Base-by-base conservation (phyloP, 2,888 invertebrate genomes). In the Melinopterus prodromus region DNA sequence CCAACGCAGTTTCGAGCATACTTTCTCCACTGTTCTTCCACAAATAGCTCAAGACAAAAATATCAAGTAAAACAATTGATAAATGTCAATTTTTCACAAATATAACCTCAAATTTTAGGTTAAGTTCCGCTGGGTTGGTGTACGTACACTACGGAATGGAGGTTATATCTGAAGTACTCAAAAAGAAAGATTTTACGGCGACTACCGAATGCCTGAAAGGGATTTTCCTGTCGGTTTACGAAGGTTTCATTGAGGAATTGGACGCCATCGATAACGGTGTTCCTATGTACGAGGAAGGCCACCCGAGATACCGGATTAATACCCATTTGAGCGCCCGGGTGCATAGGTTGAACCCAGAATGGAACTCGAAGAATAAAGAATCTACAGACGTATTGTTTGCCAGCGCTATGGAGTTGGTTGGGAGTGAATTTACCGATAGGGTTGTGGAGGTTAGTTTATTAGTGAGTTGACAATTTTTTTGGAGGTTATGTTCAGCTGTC, bases 231-330 rank as follows among this genome's bases (percentile, higher is more conserved):
- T 92, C 93, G 87, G 91, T 99, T 0, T 99, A 99, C 88, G 94
- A 95, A 83, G 92, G 92, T 80, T 95, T 99, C 79, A 93, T 99
- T 14, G 94, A 95, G 90, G 98, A 99, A 91, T 92, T 99, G 81
- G 99, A 99, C 90, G 99, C 96, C 0, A 95, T 99, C 79, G 99
- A 99, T 88, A 99, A 99, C 90, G 99, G 99, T n/a, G 92, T 99
- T 0, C 93, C 94, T 0, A 95, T 96, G 91, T 89, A 86, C 82
- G 93, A 92, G 82, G 92, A 94, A 71, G 95, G 93, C 1, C 93
- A 94, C 86, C 94, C 95, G 0, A 90, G 90, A 38, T 98, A 97
- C 87, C 91, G 91, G 82, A 95, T 98, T n/a, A 92, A 92, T 0
- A 96, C 98, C 0, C 92, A 94, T 88, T 86, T 99, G 9, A 94